Conservation (phyloP, 2,888 invertebrate species). For the Drosophila anomalipes region DNA sequence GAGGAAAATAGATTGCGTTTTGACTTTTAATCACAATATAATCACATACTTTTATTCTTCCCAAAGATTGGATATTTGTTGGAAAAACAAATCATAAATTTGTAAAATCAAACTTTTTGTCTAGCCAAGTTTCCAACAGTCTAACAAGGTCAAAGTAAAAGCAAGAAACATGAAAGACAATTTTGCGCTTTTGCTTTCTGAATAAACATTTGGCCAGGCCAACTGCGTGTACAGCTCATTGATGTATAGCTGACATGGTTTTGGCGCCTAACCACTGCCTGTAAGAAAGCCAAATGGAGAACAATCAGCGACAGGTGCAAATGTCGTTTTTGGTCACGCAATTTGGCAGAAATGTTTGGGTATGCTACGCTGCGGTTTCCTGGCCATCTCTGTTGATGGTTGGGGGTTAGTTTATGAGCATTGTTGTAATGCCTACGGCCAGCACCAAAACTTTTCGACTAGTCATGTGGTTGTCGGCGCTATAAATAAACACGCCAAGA, state of each 20-base stretch:
- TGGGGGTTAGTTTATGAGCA: constrained; percentile 31
- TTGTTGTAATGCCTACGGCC: constrained; percentile 28
- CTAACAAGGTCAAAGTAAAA: constrained; percentile 1
- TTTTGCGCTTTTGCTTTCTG: constrained; percentile 10
- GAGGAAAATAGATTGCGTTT: background rate
- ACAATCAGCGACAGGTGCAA: constrained; percentile 58
- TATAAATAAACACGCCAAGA: constrained; percentile 41
- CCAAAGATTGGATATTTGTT: background rate
- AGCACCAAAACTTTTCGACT: constrained; percentile 35
- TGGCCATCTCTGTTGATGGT: constrained; percentile 24
- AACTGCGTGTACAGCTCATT: constrained; percentile 19
- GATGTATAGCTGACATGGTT: constrained; percentile 1
- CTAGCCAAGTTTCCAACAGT: too few relatives aligned
- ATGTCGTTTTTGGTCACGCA: constrained; percentile 58
- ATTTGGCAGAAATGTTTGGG: constrained; percentile 49
- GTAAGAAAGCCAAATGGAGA: constrained; percentile 5
- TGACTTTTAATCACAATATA: background rate
- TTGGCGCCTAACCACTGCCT: background rate
- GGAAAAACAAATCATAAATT: background rate
- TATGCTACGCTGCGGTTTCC: constrained; percentile 21
- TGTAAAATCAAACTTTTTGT: background rate
- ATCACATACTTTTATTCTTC: background rate
- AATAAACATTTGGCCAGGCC: constrained; percentile 27
- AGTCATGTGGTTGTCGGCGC: constrained; percentile 32
- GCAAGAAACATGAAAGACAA: constrained; percentile 22